Percentiles rank a stretch among this genome's conserved stretches.
Evolutionary conservation across 2,888 invertebrate species (phyloP).

Genomic region (Plutella xylostella): DNA sequence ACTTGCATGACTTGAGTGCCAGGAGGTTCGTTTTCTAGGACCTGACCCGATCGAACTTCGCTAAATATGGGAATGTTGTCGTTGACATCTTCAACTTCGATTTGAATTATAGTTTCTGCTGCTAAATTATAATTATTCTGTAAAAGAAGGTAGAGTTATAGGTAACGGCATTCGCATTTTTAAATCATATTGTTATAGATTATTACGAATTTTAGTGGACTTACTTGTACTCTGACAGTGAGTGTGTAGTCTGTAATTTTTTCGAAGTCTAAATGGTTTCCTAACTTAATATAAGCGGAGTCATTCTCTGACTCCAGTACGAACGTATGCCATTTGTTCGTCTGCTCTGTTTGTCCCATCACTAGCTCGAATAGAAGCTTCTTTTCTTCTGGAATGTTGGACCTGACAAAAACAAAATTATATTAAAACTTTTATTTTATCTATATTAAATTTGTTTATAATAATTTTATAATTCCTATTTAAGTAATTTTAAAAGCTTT

Average conservation of each 20-base stretch:
- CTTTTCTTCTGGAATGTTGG: conserved; percentile 80
- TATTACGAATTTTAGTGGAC: no score
- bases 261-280: conserved; percentile 85
- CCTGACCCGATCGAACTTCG: conserved; percentile 83
- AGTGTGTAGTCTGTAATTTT: conserved; percentile 85
- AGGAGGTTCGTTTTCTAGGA: conserved; percentile 85
- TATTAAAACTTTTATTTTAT: no score
- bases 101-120: conserved; percentile 81
- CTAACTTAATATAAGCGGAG: conserved; percentile 80
- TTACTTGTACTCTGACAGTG: conserved; percentile 80
- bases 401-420: conserved; percentile 64
- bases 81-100: conserved; percentile 88
- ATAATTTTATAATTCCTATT: no score
- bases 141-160: conserved; percentile 16
- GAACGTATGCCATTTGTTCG: conserved; percentile 85
- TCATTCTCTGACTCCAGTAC: conserved; percentile 76
- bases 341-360: conserved; percentile 86
- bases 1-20: conserved; percentile 91
- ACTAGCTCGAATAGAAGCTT: conserved; percentile 84
- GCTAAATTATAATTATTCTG: conserved; percentile 84
- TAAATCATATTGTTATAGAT: no score
- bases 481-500: not conserved
- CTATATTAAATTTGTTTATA: no score
- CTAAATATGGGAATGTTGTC: conserved; percentile 91
- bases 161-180: no score